These are phyloP conservation scores for Saxidomus purpurata DNA, from an alignment of 1,140 invertebrate species.

Conservation along the genomic window DNA sequence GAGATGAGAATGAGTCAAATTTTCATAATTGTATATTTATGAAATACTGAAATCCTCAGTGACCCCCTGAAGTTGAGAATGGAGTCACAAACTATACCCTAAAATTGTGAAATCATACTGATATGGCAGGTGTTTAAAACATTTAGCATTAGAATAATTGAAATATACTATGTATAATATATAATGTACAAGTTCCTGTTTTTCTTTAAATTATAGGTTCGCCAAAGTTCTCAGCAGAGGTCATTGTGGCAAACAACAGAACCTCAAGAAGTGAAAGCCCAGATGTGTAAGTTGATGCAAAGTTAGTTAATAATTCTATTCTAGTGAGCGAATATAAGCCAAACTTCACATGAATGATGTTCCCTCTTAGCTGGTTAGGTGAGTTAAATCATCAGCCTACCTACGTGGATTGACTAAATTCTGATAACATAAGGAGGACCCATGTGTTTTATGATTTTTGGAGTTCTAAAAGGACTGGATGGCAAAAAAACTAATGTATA, in stretches of 20 bases:
- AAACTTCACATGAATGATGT: slow-evolving; percentile 47
- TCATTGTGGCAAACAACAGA: too few species aligned
- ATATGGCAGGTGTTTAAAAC: slow-evolving; percentile 40
- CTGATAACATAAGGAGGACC: slow-evolving; percentile 42
- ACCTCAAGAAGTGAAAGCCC: slow-evolving; percentile 23
- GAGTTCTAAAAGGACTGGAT: too few species aligned
- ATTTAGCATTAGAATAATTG: slow-evolving; percentile 49
- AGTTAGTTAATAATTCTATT: slow-evolving; percentile 46
- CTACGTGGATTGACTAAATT: slow-evolving; percentile 27
- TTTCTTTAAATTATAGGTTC: too few species aligned
- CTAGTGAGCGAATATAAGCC: slow-evolving; percentile 3
- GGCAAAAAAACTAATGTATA: slow-evolving; percentile 47
- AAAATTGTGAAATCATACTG: slow-evolving; percentile 51
- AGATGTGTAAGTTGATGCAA: slow-evolving; percentile 48
- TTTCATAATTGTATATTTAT: slow-evolving; percentile 45
- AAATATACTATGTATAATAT: too few species aligned
- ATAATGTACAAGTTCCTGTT: slow-evolving; percentile 25
- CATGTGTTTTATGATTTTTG: slow-evolving; percentile 48
- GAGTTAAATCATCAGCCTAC: too few species aligned
- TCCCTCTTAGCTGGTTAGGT: slow-evolving; percentile 45
- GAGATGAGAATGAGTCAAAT: slow-evolving; percentile 46
- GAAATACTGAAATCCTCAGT: slow-evolving; percentile 47
- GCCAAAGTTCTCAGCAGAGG: too few species aligned
- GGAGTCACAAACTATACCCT: slow-evolving; percentile 47
- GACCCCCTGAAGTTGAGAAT: slow-evolving; percentile 49